phyloP scores from a whole-genome alignment of 2,888 invertebrate species.

The Idaea straminata region DNA sequence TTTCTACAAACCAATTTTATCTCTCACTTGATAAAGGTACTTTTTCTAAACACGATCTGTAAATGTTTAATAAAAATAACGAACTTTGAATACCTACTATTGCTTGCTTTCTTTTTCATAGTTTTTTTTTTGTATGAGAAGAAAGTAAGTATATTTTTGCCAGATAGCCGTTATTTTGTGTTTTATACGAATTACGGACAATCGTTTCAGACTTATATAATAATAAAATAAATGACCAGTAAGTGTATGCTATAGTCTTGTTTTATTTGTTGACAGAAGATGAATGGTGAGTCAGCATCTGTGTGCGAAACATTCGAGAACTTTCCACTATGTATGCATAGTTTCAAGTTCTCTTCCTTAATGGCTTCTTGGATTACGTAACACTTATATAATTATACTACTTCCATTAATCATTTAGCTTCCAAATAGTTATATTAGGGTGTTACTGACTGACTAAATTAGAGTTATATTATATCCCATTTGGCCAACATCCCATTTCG shows the following conservation, averaged over 20 bases:
- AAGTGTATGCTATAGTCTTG: not conserved
- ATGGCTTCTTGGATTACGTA: not conserved
- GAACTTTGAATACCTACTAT: too few relatives aligned
- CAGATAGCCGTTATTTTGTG: not conserved
- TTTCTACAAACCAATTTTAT: too few relatives aligned
- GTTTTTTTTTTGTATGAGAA: too few relatives aligned
- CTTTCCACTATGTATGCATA: not conserved
- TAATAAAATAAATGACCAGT: not conserved
- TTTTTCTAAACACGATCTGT: too few relatives aligned
- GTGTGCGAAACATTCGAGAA: not conserved
- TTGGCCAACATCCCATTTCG: too few relatives aligned
- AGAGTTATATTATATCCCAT: too few relatives aligned
- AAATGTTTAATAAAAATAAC: too few relatives aligned
- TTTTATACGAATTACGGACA: too few relatives aligned
- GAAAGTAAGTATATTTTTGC: too few relatives aligned
- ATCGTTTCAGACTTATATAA: not conserved
- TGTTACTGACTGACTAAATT: too few relatives aligned
- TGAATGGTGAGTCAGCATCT: not conserved
- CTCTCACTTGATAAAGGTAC: too few relatives aligned
- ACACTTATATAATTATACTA: not conserved
- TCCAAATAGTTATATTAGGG: not conserved
- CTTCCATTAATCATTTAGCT: not conserved
- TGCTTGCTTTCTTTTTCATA: too few relatives aligned
- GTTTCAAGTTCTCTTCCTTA: not conserved
- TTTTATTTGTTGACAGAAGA: not conserved